These are phyloP conservation scores for Brachyhypopomus occidentalis DNA, from an alignment of 2,113 vertebrate species.

Conservation along the genomic window DNA sequence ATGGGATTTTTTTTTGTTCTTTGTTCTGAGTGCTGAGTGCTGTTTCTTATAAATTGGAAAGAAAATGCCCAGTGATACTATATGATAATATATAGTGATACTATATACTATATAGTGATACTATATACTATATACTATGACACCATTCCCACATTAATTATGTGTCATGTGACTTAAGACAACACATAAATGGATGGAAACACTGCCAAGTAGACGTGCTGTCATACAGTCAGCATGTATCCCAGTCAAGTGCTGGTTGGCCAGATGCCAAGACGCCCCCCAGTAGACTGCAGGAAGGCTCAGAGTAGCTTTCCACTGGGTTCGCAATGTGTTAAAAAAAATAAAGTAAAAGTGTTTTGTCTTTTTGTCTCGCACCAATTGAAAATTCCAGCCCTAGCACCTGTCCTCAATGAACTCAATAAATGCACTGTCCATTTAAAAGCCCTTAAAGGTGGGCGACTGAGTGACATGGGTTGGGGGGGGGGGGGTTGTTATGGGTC, in stretches of 20 bases:
- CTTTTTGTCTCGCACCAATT: background rate
- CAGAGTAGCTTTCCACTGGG: background rate
- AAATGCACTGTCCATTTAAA: slow-evolving; percentile 30
- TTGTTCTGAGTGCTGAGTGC: background rate
- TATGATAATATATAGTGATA: too few relatives aligned
- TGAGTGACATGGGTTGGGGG: background rate
- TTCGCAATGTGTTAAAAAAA: background rate
- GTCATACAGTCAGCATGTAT: slow-evolving; percentile 29
- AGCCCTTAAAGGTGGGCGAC: slow-evolving; percentile 5
- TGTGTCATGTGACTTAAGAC: slow-evolving; percentile 17
- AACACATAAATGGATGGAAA: slow-evolving; percentile 19
- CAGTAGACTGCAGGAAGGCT: slow-evolving; percentile 1
- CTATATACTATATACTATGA: background rate
- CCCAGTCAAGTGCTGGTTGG: slow-evolving; percentile 10
- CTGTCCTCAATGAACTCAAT: slow-evolving; percentile 7
- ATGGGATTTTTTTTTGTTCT: background rate
- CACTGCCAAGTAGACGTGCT: slow-evolving; percentile 42
- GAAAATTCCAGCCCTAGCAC: background rate
- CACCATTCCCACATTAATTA: background rate
- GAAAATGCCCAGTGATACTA: background rate
- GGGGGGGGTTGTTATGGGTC: background rate
- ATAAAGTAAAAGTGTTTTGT: background rate
- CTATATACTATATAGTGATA: too few relatives aligned
- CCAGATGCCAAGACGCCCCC: slow-evolving; percentile 5
- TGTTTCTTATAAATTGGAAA: background rate